phyloP scores from a whole-genome alignment of 2,797 vertebrate genomes.

The Anguilla marmorata region DNA sequence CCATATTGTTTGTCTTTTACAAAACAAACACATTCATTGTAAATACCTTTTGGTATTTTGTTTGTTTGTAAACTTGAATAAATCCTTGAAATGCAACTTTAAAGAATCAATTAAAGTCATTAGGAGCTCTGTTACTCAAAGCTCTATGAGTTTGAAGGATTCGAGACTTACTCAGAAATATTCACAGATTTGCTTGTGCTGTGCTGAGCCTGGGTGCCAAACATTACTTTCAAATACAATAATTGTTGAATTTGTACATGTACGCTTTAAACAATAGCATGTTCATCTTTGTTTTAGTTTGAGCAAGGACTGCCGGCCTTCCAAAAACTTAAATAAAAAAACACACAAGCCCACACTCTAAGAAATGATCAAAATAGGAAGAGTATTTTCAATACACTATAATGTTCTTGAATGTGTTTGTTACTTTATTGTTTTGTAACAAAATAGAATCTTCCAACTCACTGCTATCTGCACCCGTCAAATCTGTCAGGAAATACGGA shows the following conservation, averaged over 20 bases:
- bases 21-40: too few relatives aligned
- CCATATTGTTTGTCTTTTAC: neutral
- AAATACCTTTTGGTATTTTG: too few relatives aligned
- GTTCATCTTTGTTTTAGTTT: neutral
- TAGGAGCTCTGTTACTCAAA: too few relatives aligned
- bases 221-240: neutral
- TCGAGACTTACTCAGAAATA: neutral
- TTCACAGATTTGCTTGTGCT: neutral
- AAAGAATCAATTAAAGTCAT: too few relatives aligned
- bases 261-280: neutral
- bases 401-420: neutral
- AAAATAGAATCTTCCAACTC: neutral
- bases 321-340: too few relatives aligned
- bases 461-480: neutral
- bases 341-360: too few relatives aligned
- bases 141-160: neutral
- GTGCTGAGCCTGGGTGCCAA: neutral
- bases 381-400: neutral
- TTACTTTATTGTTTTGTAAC: neutral
- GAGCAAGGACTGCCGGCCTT: too few relatives aligned
- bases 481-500: neutral
- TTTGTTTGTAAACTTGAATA: too few relatives aligned
- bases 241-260: neutral
- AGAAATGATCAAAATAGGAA: too few relatives aligned
- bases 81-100: too few relatives aligned